These are phyloP conservation scores for Mayetiola destructor DNA, from an alignment of 2,888 invertebrate species.

Conservation along the genomic window DNA sequence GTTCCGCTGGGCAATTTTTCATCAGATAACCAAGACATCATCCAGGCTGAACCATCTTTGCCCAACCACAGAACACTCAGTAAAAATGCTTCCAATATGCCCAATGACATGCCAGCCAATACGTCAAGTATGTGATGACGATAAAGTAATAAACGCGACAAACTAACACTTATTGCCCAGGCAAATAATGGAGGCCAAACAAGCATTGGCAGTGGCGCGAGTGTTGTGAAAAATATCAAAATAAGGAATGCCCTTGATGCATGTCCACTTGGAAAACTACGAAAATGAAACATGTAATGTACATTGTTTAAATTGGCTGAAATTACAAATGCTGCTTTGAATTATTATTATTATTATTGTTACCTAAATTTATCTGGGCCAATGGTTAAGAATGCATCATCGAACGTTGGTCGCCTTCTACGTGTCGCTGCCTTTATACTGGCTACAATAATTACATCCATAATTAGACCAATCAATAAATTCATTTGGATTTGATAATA, in stretches of 20 bases:
- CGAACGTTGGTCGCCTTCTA: slow-evolving; percentile 57
- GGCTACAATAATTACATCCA: slow-evolving; percentile 67
- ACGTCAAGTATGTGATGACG: slow-evolving; percentile 83
- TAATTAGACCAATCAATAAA: slow-evolving; percentile 60
- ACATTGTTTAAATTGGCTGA: neutral
- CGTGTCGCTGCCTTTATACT: slow-evolving; percentile 62
- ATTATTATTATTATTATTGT: neutral
- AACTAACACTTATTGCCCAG: slow-evolving; percentile 59
- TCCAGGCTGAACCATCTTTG: slow-evolving; percentile 38
- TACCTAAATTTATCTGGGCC: slow-evolving; percentile 73
- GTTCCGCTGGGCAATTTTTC: slow-evolving; percentile 24
- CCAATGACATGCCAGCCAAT: slow-evolving; percentile 55
- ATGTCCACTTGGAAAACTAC: slow-evolving; percentile 85
- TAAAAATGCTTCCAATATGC: slow-evolving; percentile 52
- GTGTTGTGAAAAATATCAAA: slow-evolving; percentile 51
- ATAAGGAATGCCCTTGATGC: slow-evolving; percentile 70
- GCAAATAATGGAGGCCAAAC: slow-evolving; percentile 49
- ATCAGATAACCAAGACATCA: slow-evolving; percentile 26
- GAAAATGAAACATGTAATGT: no score
- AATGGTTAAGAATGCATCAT: slow-evolving; percentile 51
- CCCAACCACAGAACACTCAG: slow-evolving; percentile 55
- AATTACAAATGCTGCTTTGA: neutral
- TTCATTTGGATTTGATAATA: slow-evolving; percentile 74
- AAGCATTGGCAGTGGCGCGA: slow-evolving; percentile 47
- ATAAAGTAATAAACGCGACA: slow-evolving; percentile 68